Evolutionary conservation across 2,113 vertebrate genomes (phyloP), one percentile per base, ranked within the genome.

Genomic region (Thunnus maccoyii): DNA sequence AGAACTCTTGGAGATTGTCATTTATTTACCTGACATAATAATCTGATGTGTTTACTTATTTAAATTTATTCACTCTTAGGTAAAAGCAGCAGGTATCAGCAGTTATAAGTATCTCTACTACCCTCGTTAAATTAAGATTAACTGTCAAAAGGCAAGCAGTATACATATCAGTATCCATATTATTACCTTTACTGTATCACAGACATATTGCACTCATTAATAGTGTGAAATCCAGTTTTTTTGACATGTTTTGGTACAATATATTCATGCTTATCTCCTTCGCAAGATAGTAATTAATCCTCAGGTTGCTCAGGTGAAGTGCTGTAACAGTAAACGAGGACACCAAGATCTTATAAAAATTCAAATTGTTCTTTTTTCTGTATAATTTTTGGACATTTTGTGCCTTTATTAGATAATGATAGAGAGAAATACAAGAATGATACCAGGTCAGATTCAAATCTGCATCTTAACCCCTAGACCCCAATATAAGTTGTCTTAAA

Each of bases 11-110:
- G 27, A 54, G 57, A 48, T 22, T 60, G 50, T 13, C 15, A 4
- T 44, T 55, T 64, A 27, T 48, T 17, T 18, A 44, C 50, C 32
- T 50, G 65, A 52, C 30, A 66, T 16, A 20, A n/a, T 27, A 4
- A 32, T 54, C 32, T 55, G 5, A 17, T 63, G 68, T 46, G 20
- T 60, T 63, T 50, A 44, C 48, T 65, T 44, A 36, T 55, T 58
- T 3, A 25, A 72, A 55, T 46, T 8, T 41, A 55, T 88, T 2
- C 2, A 25, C 56, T 82, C 14, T 47, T 16, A 51, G 14, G 32
- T 72, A 46, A 72, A 75, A 57, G n/a, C 63, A 16, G n/a, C 44
- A 61, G 32, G 25, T 62, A 44, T 62, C 60, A 44, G 17, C 60
- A n/a, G 60, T 41, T 9, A 41, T 8, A 8, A 7, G 9, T 8